A percentile compares a stretch with the other conserved stretches of the same genome.
Conservation (phyloP, 2,113 vertebrate species). For the human (Homo sapiens) region DNA sequence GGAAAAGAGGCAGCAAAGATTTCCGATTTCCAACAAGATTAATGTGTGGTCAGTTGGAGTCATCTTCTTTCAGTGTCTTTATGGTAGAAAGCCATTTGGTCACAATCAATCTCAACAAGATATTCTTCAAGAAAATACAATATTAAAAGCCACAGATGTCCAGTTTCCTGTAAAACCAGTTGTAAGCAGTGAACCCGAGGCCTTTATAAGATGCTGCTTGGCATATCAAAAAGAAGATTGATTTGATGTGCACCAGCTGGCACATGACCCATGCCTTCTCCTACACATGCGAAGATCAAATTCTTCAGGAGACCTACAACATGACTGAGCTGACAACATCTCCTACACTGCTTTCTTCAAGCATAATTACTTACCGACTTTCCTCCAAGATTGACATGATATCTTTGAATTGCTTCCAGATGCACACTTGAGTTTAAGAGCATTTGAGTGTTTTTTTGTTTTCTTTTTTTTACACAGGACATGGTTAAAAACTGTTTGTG, state of each 20-base stretch:
- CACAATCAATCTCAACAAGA: conserved; percentile 95
- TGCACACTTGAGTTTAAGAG: conserved; percentile 83
- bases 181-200: conserved; percentile 98
- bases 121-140: conserved; percentile 82
- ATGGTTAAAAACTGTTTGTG: conserved; percentile 82
- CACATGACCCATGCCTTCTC: conserved; percentile 96
- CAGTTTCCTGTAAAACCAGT: conserved; percentile 99
- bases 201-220: conserved; percentile 97
- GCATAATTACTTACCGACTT: conserved; percentile 95
- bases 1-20: conserved; percentile 99
- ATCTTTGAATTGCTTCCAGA: conserved; percentile 84
- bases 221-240: conserved; percentile 99
- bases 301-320: conserved; percentile 97
- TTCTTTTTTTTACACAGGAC: conserved; percentile 74
- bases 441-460: conserved; percentile 79
- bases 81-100: conserved; percentile 99
- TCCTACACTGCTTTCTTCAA: conserved; percentile 90
- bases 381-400: conserved; percentile 81
- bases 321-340: conserved; percentile 90
- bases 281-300: conserved; percentile 93
- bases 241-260: conserved; percentile 96
- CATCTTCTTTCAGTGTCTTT: conserved; percentile 99
- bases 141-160: conserved; percentile 98
- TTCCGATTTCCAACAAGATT: conserved; percentile 99
- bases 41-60: conserved; percentile 99